phyloP scores from a whole-genome alignment of 2,797 vertebrate species.

The Gouania willdenowi region DNA sequence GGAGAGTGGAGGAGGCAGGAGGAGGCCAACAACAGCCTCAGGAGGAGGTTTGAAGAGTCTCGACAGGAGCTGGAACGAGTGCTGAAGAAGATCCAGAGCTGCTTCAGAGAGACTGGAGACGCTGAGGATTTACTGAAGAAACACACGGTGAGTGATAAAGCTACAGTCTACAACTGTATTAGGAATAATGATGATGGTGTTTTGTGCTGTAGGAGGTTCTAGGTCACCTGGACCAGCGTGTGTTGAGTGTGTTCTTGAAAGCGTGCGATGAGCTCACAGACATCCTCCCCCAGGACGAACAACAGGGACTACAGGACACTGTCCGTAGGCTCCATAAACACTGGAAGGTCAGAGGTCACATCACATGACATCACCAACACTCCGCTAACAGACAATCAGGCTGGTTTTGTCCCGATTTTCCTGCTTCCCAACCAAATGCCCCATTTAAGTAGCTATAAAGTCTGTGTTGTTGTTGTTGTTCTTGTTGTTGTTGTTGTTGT shows the following conservation, averaged over 20 bases:
- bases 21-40: slow-evolving; percentile 89
- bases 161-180: no score
- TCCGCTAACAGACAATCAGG: slow-evolving; percentile 44
- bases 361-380: slow-evolving; percentile 17
- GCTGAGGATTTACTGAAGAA: slow-evolving; percentile 88
- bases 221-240: slow-evolving; percentile 89
- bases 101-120: slow-evolving; percentile 86
- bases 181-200: background rate
- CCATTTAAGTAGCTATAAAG: no score
- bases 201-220: slow-evolving; percentile 84
- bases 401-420: slow-evolving; percentile 13
- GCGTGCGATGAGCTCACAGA: slow-evolving; percentile 96
- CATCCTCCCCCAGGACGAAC: slow-evolving; percentile 94
- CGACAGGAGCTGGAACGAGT: slow-evolving; percentile 90
- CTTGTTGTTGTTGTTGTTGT: no score
- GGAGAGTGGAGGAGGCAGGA: slow-evolving; percentile 90
- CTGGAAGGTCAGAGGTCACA: slow-evolving; percentile 87
- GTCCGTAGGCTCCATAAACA: slow-evolving; percentile 92
- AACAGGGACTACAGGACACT: slow-evolving; percentile 90
- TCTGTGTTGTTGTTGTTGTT: no score
- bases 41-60: slow-evolving; percentile 97
- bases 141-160: slow-evolving; percentile 78
- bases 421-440: no score
- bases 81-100: slow-evolving; percentile 82
- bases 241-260: slow-evolving; percentile 93